Evolutionary conservation across 2,797 vertebrate species (phyloP), one percentile per base, ranked within the genome.

Genomic region (Microctenopoma steveboyesi): DNA sequence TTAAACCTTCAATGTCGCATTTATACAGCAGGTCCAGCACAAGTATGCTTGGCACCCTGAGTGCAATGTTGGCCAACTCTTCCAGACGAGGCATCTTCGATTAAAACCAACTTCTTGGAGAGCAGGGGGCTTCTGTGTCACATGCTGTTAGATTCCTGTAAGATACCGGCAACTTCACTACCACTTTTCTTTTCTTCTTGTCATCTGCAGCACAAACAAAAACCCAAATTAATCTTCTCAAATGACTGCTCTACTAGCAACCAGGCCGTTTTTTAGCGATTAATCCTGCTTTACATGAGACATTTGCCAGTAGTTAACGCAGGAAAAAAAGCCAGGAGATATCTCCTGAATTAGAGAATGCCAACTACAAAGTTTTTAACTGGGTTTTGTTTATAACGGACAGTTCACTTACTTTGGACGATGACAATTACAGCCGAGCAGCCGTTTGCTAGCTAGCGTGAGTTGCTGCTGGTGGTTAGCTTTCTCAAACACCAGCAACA

Each of bases 11-110:
- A 4, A 94, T 81, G 72, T 96, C 95, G 91, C 94, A 95, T 83
- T 95, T 95, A 66, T 95, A 96, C 5, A 96, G 91, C 87, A 95
- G 64, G 80, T 96, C 95, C 88, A 97, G 85, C 46, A 95, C 67
- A 73, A 95, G 85, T 3, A 97, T 90, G 84, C 92, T 93, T 43
- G 95, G 95, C 53, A 97, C 94, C 81, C 95, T 90, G 39, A 96
- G 92, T 35, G 88, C 91, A 16, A 97, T 93, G 72, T 95, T 96
- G 60, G 95, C 95, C 78, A 95, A 39, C 62, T 93, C 90, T 46
- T 96, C 95, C 81, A 95, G 70, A 8, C 92, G 90, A 80, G 93
- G 83, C 96, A 96, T 96, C 63, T 70, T 22, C 18, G 59, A 71
- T 68, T 73, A 7, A 50, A 10, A 72, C 35, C 58, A 59, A 28